Evolutionary conservation across 1,140 invertebrate species (phyloP).

Genomic region (Drosophila bocqueti): DNA sequence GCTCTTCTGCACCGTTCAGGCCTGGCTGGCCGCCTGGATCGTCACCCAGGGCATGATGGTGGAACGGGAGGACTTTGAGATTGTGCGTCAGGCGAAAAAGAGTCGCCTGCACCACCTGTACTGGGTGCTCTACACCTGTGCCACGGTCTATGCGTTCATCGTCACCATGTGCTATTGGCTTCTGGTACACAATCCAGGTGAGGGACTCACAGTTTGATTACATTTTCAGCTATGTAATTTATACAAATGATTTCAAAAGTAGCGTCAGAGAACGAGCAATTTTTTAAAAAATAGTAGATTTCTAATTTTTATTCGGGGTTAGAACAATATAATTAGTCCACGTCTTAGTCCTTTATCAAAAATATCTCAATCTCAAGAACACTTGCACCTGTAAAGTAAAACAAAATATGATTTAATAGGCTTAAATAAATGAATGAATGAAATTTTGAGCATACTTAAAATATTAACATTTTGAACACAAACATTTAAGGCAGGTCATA

Average conservation of each 20-base stretch:
- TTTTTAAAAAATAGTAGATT: neutral
- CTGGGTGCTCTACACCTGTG: constrained; percentile 88
- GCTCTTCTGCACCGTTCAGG: constrained; percentile 85
- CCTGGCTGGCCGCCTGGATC: constrained; percentile 82
- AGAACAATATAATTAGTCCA: neutral
- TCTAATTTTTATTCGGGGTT: neutral
- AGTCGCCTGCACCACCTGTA: constrained; percentile 86
- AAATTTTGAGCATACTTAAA: neutral
- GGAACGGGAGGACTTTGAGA: constrained; percentile 82
- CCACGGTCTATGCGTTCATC: constrained; percentile 88
- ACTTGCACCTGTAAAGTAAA: neutral
- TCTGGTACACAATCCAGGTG: constrained; percentile 81
- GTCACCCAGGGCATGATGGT: constrained; percentile 85
- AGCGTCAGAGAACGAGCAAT: neutral
- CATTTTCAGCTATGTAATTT: neutral
- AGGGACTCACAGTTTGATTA: constrained; percentile 9
- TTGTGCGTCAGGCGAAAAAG: constrained; percentile 81
- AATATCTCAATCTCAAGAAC: neutral
- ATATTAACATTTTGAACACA: neutral
- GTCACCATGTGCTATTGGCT: constrained; percentile 86
- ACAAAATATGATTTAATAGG: neutral
- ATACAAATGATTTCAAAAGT: no score
- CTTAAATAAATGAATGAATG: neutral
- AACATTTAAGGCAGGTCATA: neutral
- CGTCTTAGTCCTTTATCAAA: neutral